Evolutionary conservation across 2,888 invertebrate genomes (phyloP).

Genomic region (Conus canariensis): DNA sequence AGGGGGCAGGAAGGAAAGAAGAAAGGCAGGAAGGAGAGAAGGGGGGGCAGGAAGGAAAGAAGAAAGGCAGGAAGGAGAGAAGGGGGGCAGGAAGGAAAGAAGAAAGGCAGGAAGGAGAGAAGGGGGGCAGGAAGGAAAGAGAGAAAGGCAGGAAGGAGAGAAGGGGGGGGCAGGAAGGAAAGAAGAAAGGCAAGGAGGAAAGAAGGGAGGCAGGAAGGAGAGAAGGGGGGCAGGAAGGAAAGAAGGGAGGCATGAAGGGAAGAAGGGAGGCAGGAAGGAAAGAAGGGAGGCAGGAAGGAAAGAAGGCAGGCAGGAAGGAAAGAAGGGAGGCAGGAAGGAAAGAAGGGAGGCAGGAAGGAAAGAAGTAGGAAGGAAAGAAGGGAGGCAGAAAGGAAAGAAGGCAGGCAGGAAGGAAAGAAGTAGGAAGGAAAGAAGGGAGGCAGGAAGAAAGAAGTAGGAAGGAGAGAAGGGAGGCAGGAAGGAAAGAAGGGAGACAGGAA

Average conservation of each 20-base stretch:
- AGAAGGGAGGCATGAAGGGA: no score
- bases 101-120: background rate
- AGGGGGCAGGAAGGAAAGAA: background rate
- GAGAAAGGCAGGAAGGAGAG: background rate
- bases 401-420: no score
- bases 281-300: no score
- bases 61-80: background rate
- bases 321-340: no score
- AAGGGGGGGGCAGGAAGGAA: background rate
- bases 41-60: background rate
- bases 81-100: background rate
- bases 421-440: no score
- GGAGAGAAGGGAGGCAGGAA: background rate
- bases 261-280: no score
- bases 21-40: background rate
- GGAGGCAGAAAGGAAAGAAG: no score
- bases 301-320: no score
- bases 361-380: no score
- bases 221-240: no score
- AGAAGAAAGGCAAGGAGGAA: background rate
- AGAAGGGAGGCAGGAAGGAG: background rate
- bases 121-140: background rate
- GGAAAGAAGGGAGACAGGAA: background rate
- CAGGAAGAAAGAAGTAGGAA: background rate
- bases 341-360: no score